Evolutionary conservation across 2,113 vertebrate species (phyloP), one percentile per base, ranked within the genome.

Genomic region (Gavia stellata): DNA sequence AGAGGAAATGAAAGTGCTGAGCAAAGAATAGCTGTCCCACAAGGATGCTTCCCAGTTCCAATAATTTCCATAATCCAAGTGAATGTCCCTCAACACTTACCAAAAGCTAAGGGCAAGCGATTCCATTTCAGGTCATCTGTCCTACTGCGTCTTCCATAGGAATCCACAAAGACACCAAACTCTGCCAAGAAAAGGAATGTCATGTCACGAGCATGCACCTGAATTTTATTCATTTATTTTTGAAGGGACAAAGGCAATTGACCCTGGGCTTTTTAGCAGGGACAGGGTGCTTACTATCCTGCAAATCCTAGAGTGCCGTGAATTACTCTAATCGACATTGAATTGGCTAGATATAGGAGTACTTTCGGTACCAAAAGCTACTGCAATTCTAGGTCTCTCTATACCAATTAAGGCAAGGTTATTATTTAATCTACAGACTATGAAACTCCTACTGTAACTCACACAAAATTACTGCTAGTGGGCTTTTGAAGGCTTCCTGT

Each of bases 61-160:
- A 0, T 13, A 6, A 70, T 36, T 63, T 17, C 86, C 75, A 12
- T 15, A 33, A 72, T 6, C 44, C 62, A 29, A 59, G 66, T 9
- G 12, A 55, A 12, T 4, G 17, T 68, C 40, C 6, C n/a, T 55
- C 77, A 34, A 12, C 74, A 97, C 98, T 58, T 97, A 99, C 99
- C 99, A 4, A 99, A 99, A 55, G 99, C 99, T 94, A 99, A 98
- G 86, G 99, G 99, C 96, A 99, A 97, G 52, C 99, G 99, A 89
- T 99, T 99, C 99, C 99, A 99, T 82, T 99, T 99, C 91, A 99
- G 98, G 93, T 99, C 99, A 0, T 99, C 99, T 3, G 99, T 98
- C 94, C 99, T 99, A 94, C 99, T 99, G 65, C 99, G 98, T 71
- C 99, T 98, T 80, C 99, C 99, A 0, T 99, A 99, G 33, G 98